Conservation (phyloP, 1,140 invertebrate species). For the Zaprionus ghesquierei region DNA sequence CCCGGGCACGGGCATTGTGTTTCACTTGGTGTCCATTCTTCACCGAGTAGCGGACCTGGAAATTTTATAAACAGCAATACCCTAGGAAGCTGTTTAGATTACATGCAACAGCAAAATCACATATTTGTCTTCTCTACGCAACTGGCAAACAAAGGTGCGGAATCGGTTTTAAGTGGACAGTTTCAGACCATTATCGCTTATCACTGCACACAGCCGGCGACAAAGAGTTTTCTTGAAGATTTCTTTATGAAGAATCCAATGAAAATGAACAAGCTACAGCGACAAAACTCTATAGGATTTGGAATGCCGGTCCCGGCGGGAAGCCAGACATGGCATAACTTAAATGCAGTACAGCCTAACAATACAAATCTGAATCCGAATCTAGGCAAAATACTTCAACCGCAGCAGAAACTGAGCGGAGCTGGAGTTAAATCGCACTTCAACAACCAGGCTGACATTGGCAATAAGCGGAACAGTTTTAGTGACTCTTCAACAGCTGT, state of each 20-base stretch:
- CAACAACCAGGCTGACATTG: constrained; percentile 42
- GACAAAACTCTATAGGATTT: constrained; percentile 59
- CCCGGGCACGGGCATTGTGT: neutral
- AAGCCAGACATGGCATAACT: constrained; percentile 21
- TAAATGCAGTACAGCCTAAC: constrained; percentile 1
- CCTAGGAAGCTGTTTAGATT: constrained; percentile 61
- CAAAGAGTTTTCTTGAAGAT: constrained; percentile 97
- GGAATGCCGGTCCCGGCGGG: constrained; percentile 36
- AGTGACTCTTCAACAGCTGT: constrained; percentile 81
- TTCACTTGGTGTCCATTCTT: constrained; percentile 11
- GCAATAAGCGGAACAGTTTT: constrained; percentile 75
- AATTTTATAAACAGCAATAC: constrained; percentile 76
- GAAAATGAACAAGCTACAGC: constrained; percentile 92
- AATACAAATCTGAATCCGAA: constrained; percentile 25
- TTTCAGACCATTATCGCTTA: constrained; percentile 96
- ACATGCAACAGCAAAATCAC: constrained; percentile 98
- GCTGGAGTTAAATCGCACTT: constrained; percentile 38
- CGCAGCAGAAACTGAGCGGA: constrained; percentile 38
- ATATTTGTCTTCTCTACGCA: constrained; percentile 98
- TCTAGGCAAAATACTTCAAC: constrained; percentile 52
- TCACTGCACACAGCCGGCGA: constrained; percentile 96
- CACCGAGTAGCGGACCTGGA: neutral
- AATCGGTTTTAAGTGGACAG: constrained; percentile 93
- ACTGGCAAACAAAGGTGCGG: constrained; percentile 96
- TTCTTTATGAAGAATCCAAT: constrained; percentile 91